Evolutionary conservation across 2,888 invertebrate species (phyloP).

Genomic region (Hemistola chrysoprasaria): DNA sequence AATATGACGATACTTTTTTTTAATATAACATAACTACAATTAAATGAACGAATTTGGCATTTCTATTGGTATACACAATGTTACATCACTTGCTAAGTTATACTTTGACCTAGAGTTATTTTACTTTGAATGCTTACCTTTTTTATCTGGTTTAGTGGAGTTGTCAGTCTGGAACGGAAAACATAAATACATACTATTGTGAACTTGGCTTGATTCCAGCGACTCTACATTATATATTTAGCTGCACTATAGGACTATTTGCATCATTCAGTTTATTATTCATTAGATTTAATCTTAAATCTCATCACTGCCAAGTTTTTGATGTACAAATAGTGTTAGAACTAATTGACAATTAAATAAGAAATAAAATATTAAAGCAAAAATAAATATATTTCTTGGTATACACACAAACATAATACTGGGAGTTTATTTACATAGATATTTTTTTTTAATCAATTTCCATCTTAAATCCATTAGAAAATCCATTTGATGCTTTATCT

Average conservation of each 20-base stretch:
- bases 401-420: slow-evolving; percentile 3
- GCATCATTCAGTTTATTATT: slow-evolving; percentile 13
- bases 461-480: slow-evolving; percentile 43
- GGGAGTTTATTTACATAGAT: slow-evolving; percentile 10
- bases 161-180: slow-evolving; percentile 79
- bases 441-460: slow-evolving; percentile 56
- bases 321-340: slow-evolving; percentile 36
- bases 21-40: slow-evolving; percentile 1
- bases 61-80: too few species aligned
- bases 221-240: slow-evolving; percentile 32
- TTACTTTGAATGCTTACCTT: slow-evolving; percentile 70
- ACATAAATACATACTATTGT: slow-evolving; percentile 24
- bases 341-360: slow-evolving; percentile 41
- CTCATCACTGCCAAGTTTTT: slow-evolving; percentile 7
- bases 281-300: slow-evolving; percentile 4
- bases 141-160: slow-evolving; percentile 73
- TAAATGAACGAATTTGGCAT: too few species aligned
- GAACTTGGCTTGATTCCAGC: slow-evolving; percentile 46
- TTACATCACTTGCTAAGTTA: slow-evolving; percentile 7
- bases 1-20: not conserved
- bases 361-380: slow-evolving; percentile 38
- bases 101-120: slow-evolving; percentile 10
- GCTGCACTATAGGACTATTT: slow-evolving; percentile 22
- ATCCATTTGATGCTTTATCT: slow-evolving; percentile 54
- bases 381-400: slow-evolving; percentile 32